Evolutionary conservation across 1,140 invertebrate genomes (phyloP).

Genomic region (Lucilia cuprina): DNA sequence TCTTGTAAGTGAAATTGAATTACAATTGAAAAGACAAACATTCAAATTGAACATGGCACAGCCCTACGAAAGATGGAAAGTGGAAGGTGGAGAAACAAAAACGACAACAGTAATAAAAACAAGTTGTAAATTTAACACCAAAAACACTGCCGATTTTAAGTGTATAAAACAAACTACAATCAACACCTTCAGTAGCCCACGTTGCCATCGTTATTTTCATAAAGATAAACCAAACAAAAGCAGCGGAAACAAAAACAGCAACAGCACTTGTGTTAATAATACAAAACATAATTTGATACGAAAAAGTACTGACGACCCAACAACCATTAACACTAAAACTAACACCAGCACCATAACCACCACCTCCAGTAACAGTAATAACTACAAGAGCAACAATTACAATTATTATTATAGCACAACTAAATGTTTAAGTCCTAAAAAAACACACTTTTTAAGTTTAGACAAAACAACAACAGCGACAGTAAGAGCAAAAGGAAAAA

Average conservation of each 20-base stretch:
- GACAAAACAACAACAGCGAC: constrained; percentile 17
- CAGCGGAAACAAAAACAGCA: neutral
- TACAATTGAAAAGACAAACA: neutral
- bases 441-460: constrained; percentile 45
- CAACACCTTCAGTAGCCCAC: neutral
- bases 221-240: neutral
- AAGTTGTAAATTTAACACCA: constrained; percentile 18
- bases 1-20: neutral
- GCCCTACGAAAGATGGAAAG: neutral
- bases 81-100: neutral
- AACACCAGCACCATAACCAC: neutral
- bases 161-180: neutral
- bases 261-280: neutral
- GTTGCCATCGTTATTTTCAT: neutral
- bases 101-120: neutral
- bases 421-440: neutral
- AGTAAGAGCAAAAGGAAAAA: neutral
- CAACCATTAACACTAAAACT: neutral
- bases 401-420: neutral
- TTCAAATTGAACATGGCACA: neutral
- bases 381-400: neutral
- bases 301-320: neutral
- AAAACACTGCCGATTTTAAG: neutral
- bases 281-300: neutral
- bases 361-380: neutral